Percentiles rank a stretch among this genome's conserved stretches.
Conservation (phyloP, 2,797 vertebrate species). For the Lagocephalus sceleratus region DNA sequence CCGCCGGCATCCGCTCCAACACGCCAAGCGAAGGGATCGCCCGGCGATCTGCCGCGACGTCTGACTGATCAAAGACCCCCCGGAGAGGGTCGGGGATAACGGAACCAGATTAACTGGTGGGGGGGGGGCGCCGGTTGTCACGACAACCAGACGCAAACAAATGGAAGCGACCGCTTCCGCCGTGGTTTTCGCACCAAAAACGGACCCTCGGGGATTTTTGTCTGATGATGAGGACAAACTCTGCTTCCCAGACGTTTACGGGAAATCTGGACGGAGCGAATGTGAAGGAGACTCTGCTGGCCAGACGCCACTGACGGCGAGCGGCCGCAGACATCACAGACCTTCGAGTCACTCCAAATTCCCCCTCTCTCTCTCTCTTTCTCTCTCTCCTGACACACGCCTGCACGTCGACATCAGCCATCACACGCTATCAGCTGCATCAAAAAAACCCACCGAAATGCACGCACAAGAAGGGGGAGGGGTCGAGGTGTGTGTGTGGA, state of each 20-base stretch:
- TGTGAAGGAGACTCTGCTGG: conserved; percentile 32
- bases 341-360: conserved; percentile 48
- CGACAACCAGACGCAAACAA: too few species aligned
- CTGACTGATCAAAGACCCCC: too few species aligned
- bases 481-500: conserved; percentile 12
- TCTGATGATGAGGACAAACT: too few species aligned
- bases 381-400: conserved; percentile 32
- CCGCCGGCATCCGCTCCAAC: conserved; percentile 19
- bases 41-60: too few species aligned
- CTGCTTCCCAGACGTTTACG: conserved; percentile 2
- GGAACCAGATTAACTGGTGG: too few species aligned
- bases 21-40: background rate
- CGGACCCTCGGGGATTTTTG: too few species aligned
- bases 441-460: conserved; percentile 59
- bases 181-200: too few species aligned
- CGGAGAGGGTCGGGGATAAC: too few species aligned
- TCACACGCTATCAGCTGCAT: conserved; percentile 42
- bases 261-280: conserved; percentile 9
- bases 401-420: conserved; percentile 39
- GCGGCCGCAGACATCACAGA: conserved; percentile 10
- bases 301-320: conserved; percentile 30
- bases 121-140: too few species aligned
- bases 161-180: too few species aligned
- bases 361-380: conserved; percentile 33
- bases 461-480: conserved; percentile 17